Conservation (phyloP, 53 echinoderm and acorn worm species). For the Apostichopus leukothele region DNA sequence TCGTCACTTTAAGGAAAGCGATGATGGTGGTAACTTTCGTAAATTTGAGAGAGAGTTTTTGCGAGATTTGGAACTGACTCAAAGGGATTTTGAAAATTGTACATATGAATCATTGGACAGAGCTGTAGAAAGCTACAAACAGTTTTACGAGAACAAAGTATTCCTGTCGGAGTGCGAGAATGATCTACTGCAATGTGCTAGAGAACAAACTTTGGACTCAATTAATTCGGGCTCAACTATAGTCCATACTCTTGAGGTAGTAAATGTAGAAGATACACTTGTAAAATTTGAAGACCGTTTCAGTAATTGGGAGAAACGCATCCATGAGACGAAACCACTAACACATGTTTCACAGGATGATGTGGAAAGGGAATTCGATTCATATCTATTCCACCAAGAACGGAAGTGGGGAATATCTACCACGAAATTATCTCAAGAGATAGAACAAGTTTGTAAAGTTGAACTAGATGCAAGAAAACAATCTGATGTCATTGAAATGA, state of each 20-base stretch:
- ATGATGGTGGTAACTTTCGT: conserved; percentile 21
- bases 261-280: background rate
- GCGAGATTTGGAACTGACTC: conserved; percentile 28
- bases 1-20: conserved; percentile 6
- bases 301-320: background rate
- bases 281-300: conserved; percentile 19
- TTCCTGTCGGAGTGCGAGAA: conserved; percentile 26
- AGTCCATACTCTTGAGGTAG: background rate
- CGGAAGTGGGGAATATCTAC: background rate
- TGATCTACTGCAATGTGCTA: background rate
- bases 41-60: conserved; percentile 25
- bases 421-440: no score
- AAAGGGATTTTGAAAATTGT: background rate
- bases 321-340: background rate
- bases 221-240: background rate
- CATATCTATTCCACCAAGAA: background rate
- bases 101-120: background rate
- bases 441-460: no score
- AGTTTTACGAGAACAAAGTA: conserved; percentile 6
- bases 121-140: background rate
- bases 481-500: no score
- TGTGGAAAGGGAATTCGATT: conserved; percentile 27
- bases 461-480: no score
- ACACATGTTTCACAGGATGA: background rate
- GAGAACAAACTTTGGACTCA: conserved; percentile 10